Conservation (phyloP, 1,140 invertebrate genomes). For the Paramacrobiotus metropolitanus region DNA sequence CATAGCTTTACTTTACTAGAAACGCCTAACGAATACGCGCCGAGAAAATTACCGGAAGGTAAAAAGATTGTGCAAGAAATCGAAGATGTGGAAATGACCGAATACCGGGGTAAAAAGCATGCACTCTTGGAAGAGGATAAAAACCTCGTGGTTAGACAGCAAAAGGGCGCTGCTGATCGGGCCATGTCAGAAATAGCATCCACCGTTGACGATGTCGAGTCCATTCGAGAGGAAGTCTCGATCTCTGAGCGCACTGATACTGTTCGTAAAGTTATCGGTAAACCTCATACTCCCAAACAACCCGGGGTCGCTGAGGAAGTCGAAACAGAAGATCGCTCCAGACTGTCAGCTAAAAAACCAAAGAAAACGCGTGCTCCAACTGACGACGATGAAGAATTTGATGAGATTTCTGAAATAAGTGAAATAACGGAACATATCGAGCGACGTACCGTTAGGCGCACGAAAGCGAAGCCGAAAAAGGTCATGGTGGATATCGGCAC, state of each 20-base stretch:
- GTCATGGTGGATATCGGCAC: background rate
- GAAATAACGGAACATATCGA: background rate
- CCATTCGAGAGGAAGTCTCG: background rate
- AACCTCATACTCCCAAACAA: too few species aligned
- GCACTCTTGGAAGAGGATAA: background rate
- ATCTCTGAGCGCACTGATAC: background rate
- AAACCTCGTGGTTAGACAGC: background rate
- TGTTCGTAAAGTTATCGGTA: background rate
- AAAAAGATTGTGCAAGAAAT: background rate
- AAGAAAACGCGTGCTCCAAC: background rate
- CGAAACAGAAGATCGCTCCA: background rate
- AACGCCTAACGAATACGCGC: background rate
- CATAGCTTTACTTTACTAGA: too few species aligned
- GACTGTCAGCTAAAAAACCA: background rate
- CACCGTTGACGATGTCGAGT: background rate
- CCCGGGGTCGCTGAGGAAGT: too few species aligned
- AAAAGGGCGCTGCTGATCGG: background rate
- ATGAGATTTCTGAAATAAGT: constrained; percentile 1
- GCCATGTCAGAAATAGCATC: background rate
- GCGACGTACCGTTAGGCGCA: background rate
- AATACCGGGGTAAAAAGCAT: background rate
- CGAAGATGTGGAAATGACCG: background rate
- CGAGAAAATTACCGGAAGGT: background rate
- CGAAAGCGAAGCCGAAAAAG: background rate
- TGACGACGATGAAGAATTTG: constrained; percentile 2